Percentiles rank a stretch among this genome's conserved stretches.
Conservation (phyloP, 2,797 vertebrate genomes). For the Cirrhinus mrigala region DNA sequence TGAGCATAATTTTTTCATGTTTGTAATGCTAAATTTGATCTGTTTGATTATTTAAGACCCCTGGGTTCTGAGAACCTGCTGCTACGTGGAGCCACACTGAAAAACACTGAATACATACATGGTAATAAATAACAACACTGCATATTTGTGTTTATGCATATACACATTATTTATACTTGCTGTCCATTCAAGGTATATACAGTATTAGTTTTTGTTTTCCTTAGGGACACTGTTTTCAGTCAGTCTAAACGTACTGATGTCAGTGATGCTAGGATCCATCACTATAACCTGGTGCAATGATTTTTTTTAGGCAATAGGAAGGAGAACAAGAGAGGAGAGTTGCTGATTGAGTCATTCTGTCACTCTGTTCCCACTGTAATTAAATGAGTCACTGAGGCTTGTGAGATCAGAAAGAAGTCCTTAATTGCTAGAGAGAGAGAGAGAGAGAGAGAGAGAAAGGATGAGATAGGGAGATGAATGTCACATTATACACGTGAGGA, state of each 20-base stretch:
- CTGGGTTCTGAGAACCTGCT: constrained; percentile 95
- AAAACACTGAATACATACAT: constrained; percentile 92
- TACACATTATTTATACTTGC: background rate
- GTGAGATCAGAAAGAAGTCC: constrained; percentile 49
- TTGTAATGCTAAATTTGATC: background rate
- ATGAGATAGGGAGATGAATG: constrained; percentile 34
- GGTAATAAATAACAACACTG: constrained; percentile 77
- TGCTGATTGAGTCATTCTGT: constrained; percentile 53
- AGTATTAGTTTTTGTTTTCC: background rate
- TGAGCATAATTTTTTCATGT: background rate
- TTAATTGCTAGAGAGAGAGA: constrained; percentile 50
- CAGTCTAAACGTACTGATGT: background rate
- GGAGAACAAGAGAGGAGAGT: constrained; percentile 8
- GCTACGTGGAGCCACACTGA: constrained; percentile 93
- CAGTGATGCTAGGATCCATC: background rate
- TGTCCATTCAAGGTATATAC: background rate
- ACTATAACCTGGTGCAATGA: background rate
- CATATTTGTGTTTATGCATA: background rate
- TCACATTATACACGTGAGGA: constrained; percentile 38
- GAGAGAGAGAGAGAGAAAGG: constrained; percentile 4
- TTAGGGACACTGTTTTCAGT: background rate
- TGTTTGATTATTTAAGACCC: constrained; percentile 80
- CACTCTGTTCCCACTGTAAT: constrained; percentile 52
- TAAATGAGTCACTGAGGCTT: constrained; percentile 52
- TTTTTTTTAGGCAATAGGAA: background rate